phyloP scores from a whole-genome alignment of 2,888 invertebrate species.

The Xanthorhoe spadicearia region DNA sequence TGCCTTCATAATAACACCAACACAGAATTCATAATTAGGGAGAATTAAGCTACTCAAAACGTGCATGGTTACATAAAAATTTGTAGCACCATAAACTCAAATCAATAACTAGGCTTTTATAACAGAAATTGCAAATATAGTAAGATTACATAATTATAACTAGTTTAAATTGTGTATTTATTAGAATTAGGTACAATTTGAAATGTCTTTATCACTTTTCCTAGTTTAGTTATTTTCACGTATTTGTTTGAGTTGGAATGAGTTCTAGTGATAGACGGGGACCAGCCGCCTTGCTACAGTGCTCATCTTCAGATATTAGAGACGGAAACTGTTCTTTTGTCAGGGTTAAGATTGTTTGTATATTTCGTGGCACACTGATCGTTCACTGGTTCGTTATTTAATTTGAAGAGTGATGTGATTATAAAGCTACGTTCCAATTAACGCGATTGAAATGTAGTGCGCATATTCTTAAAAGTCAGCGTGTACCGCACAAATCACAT shows the following conservation, averaged over 20 bases:
- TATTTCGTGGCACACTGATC: conserved; percentile 21
- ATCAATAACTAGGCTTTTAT: neutral
- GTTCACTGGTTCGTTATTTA: neutral
- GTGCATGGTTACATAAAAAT: too few species aligned
- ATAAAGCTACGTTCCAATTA: neutral
- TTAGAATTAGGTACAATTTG: conserved; percentile 21
- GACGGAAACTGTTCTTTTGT: conserved; percentile 3
- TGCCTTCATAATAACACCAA: neutral
- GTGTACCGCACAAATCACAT: neutral
- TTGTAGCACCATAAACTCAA: too few species aligned
- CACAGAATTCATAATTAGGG: neutral
- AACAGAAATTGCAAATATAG: neutral
- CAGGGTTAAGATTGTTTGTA: conserved; percentile 20
- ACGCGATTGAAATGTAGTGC: neutral
- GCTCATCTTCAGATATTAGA: neutral
- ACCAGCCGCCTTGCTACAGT: conserved; percentile 14
- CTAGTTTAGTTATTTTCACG: conserved; percentile 1
- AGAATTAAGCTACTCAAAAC: neutral
- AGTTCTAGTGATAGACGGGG: conserved; percentile 16
- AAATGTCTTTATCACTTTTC: conserved; percentile 4
- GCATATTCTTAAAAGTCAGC: neutral
- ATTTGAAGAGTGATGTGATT: conserved; percentile 1
- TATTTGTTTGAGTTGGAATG: neutral
- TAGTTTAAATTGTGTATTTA: conserved; percentile 20
- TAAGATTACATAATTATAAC: neutral